These are phyloP conservation scores for Megalops cyprinoides DNA, from an alignment of 2,797 vertebrate genomes.

Conservation along the genomic window DNA sequence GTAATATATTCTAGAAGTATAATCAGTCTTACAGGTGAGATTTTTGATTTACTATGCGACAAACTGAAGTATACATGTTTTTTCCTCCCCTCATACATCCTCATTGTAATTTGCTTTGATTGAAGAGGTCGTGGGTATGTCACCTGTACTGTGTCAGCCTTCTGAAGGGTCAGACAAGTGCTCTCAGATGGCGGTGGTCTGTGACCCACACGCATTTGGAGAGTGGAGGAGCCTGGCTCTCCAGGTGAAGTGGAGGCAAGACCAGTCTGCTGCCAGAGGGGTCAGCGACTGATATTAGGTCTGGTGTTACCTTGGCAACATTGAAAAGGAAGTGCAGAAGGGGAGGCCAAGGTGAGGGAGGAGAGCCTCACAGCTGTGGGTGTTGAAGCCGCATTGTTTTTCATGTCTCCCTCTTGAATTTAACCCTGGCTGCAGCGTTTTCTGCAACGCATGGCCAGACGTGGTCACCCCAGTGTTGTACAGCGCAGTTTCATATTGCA, in stretches of 20 bases:
- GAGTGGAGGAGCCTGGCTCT: too few species aligned
- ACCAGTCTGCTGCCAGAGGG: too few species aligned
- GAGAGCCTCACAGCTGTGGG: neutral
- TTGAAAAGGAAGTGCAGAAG: neutral
- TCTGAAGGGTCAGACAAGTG: neutral
- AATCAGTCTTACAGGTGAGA: too few species aligned
- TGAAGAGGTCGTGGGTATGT: neutral
- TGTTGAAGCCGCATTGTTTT: neutral
- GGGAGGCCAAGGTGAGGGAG: neutral
- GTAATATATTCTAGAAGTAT: too few species aligned
- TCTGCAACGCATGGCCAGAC: neutral
- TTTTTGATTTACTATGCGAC: neutral
- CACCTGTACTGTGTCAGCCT: neutral
- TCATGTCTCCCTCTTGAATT: neutral
- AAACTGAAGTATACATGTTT: too few species aligned
- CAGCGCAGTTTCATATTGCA: neutral
- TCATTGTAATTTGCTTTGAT: neutral
- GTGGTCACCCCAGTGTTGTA: neutral
- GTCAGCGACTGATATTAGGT: too few species aligned
- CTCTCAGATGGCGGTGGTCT: too few species aligned
- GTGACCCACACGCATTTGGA: neutral
- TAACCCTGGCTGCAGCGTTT: neutral
- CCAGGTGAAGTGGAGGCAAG: too few species aligned
- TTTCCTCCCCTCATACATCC: neutral
- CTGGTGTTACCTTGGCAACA: slow-evolving; percentile 4